A percentile compares a stretch with the other conserved stretches of the same genome.
phyloP scores from a whole-genome alignment of 1,140 invertebrate genomes.

The Drosophila pallidifrons region DNA sequence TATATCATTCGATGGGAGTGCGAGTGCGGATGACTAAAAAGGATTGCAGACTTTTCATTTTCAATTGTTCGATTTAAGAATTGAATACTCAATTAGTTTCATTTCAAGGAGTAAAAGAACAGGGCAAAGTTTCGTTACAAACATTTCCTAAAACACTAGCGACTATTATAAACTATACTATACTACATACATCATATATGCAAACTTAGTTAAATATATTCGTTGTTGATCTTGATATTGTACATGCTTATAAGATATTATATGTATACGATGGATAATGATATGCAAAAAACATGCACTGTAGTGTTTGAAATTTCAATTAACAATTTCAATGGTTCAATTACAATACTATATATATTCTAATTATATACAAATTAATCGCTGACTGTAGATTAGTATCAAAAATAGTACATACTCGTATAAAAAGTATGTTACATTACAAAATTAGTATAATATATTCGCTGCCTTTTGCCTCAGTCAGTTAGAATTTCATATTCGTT shows the following conservation, averaged over 20 bases:
- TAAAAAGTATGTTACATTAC: constrained; percentile 41
- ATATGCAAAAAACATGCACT: constrained; percentile 6
- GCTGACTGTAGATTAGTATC: constrained; percentile 35
- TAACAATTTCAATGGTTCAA: constrained; percentile 46
- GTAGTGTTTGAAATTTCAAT: constrained; percentile 27
- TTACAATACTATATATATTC: constrained; percentile 16
- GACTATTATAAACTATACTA: constrained; percentile 15
- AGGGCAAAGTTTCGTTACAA: constrained; percentile 27
- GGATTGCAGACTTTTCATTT: constrained; percentile 45
- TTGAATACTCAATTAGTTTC: constrained; percentile 36
- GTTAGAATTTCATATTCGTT: constrained; percentile 71
- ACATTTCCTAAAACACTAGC: constrained; percentile 5
- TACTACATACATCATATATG: neutral
- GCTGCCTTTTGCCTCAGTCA: constrained; percentile 75
- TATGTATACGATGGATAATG: neutral
- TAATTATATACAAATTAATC: constrained; percentile 20
- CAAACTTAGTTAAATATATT: constrained; percentile 15
- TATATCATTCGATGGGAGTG: constrained; percentile 3
- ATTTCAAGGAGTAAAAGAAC: constrained; percentile 10
- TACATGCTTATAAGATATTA: constrained; percentile 13
- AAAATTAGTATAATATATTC: constrained; percentile 54
- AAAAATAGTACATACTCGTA: constrained; percentile 52
- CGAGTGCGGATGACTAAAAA: constrained; percentile 24
- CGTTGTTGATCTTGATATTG: constrained; percentile 16
- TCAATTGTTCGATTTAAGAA: constrained; percentile 35